Evolutionary conservation across 2,888 invertebrate species (phyloP).

Genomic region (Lasioglossum morio): DNA sequence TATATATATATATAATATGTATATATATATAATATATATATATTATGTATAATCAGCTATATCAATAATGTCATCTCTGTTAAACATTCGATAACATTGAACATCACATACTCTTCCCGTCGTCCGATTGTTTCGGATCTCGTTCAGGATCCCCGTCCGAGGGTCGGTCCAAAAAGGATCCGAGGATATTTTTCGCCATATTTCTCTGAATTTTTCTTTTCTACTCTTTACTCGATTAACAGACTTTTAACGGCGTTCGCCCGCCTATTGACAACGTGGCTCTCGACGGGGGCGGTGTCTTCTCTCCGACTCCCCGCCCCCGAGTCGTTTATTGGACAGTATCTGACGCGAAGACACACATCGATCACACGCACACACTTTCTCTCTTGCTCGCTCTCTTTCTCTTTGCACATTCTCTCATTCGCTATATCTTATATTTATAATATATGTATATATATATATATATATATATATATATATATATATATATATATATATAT

Average conservation of each 20-base stretch:
- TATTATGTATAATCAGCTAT: conserved; percentile 70
- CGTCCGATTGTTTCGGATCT: conserved; percentile 7
- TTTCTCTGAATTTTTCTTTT: background rate
- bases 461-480: no score
- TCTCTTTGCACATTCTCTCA: background rate
- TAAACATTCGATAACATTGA: conserved; percentile 75
- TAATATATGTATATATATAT: background rate
- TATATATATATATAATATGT: conserved; percentile 67
- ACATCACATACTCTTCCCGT: conserved; percentile 55
- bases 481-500: no score
- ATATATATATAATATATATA: conserved; percentile 64
- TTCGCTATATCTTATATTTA: background rate
- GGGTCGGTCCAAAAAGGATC: background rate
- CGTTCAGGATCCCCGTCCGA: background rate
- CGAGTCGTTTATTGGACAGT: conserved; percentile 23
- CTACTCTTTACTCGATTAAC: background rate
- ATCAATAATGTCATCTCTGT: conserved; percentile 64
- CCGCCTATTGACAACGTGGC: conserved; percentile 12
- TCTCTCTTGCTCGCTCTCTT: background rate
- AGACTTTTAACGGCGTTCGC: conserved; percentile 15
- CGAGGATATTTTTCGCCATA: background rate
- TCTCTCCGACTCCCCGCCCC: background rate
- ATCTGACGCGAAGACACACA: conserved; percentile 22
- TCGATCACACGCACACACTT: background rate
- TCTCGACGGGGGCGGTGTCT: background rate